A percentile compares a stretch with the other conserved stretches of the same genome.
Evolutionary conservation across 64 coral and sea anemone species (phyloP).

Genomic region (Orbicella faveolata): DNA sequence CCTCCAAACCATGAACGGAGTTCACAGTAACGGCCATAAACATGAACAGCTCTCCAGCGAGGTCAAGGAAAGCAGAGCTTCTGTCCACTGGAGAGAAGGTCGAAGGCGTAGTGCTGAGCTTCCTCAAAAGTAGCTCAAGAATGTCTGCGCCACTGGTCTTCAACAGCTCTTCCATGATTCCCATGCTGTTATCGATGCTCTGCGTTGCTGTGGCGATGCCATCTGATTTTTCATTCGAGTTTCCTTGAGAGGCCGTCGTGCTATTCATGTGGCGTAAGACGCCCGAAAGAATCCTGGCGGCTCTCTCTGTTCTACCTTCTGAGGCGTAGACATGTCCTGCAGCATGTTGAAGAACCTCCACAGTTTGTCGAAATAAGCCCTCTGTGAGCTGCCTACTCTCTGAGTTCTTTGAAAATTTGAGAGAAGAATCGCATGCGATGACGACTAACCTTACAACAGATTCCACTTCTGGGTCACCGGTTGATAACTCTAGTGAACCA

Average conservation of each 20-base stretch:
- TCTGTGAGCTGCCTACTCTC: not conserved
- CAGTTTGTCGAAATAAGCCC: not conserved
- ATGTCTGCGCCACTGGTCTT: conserved; percentile 11
- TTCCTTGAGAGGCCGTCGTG: not conserved
- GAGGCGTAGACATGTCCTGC: conserved; percentile 31
- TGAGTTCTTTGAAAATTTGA: conserved; percentile 30
- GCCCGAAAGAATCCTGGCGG: conserved; percentile 10
- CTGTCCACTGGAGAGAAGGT: not conserved
- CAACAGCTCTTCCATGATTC: not conserved
- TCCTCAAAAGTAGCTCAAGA: conserved; percentile 26
- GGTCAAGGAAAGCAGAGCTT: conserved; percentile 14
- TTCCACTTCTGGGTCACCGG: not conserved
- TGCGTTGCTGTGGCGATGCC: not conserved
- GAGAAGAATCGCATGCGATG: conserved; percentile 19
- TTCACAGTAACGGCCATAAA: not conserved
- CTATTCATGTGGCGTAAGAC: conserved; percentile 24
- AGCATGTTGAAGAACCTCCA: conserved; percentile 6
- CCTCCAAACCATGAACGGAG: not conserved
- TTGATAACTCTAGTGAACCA: not conserved
- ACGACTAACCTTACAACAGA: conserved; percentile 11
- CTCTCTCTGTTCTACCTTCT: not conserved
- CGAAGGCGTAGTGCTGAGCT: conserved; percentile 11
- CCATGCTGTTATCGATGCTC: not conserved
- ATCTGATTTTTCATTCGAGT: not conserved
- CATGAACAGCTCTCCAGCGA: not conserved